Evolutionary conservation across 2,113 vertebrate genomes (phyloP).

Genomic region (Cacatua alba): DNA sequence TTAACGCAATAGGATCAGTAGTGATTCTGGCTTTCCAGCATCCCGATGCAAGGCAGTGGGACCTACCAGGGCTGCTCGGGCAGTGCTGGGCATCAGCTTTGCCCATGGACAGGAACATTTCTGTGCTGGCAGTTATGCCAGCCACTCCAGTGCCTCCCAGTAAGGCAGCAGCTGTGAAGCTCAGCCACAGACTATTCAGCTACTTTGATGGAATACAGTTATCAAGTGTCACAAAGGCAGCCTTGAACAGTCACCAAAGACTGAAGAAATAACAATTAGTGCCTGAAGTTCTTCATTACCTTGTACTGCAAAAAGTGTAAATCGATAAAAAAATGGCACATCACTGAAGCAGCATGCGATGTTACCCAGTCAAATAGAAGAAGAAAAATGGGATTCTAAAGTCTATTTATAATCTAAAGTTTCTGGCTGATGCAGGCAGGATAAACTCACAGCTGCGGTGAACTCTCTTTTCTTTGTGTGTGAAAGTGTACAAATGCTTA

Average conservation of each 20-base stretch:
- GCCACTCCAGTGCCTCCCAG: neutral
- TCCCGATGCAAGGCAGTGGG: rapidly evolving
- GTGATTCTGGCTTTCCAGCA: neutral
- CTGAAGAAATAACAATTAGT: neutral
- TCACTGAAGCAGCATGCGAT: neutral
- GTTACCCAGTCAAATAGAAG: neutral
- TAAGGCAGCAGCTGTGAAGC: neutral
- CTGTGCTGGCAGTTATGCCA: rapidly evolving
- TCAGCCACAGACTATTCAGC: neutral
- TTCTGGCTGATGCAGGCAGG: neutral
- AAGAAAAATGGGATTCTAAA: neutral
- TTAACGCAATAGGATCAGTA: rapidly evolving
- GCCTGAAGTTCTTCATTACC: neutral
- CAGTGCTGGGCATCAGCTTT: neutral
- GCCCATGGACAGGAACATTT: neutral
- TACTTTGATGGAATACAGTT: neutral
- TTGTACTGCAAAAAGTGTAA: neutral
- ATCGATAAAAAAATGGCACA: rapidly evolving
- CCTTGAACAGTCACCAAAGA: neutral
- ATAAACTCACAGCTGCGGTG: neutral
- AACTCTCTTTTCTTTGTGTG: neutral
- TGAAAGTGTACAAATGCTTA: neutral
- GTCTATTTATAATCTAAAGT: neutral
- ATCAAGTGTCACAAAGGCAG: neutral
- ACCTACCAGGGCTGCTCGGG: neutral